Percentiles rank a stretch among this genome's conserved stretches.
phyloP scores from a whole-genome alignment of 2,113 vertebrate genomes.

The Callopanchax toddi region DNA sequence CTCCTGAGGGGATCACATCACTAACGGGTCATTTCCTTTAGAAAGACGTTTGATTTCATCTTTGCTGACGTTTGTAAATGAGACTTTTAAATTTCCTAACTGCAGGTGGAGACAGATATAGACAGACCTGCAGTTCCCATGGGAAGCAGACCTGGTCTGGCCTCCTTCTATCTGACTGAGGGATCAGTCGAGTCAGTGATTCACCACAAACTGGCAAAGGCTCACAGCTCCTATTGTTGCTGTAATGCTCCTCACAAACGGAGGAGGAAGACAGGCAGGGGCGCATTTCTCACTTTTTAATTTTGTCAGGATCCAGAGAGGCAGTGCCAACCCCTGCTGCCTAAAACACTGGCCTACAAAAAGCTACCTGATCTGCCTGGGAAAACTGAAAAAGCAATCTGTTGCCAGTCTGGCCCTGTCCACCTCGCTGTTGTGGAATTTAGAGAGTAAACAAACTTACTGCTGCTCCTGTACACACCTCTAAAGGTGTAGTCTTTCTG shows the following conservation, averaged over 20 bases:
- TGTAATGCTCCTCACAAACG: conserved; percentile 42
- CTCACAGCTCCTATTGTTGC: conserved; percentile 44
- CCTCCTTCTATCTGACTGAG: conserved; percentile 34
- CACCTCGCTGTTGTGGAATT: conserved; percentile 58
- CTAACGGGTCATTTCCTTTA: not conserved
- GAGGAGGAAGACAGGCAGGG: conserved; percentile 21
- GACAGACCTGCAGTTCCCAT: no score
- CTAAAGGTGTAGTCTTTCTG: not conserved
- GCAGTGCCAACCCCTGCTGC: conserved; percentile 29
- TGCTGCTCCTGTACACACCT: conserved; percentile 14
- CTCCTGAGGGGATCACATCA: conserved; percentile 76
- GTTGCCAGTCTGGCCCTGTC: conserved; percentile 29
- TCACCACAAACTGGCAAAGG: conserved; percentile 58
- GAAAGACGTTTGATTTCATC: no score
- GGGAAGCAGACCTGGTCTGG: conserved; percentile 22
- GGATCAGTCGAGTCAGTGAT: conserved; percentile 56
- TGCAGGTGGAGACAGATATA: no score
- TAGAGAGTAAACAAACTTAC: conserved; percentile 47
- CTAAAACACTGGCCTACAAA: conserved; percentile 19
- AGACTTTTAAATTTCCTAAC: no score
- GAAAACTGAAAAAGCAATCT: conserved; percentile 42
- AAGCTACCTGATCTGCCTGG: conserved; percentile 60
- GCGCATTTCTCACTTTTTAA: conserved; percentile 43
- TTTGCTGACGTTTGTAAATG: no score
- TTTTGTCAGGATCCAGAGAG: conserved; percentile 41